Base-by-base conservation (phyloP, 2,113 vertebrate genomes). In the Alouatta palliata region DNA sequence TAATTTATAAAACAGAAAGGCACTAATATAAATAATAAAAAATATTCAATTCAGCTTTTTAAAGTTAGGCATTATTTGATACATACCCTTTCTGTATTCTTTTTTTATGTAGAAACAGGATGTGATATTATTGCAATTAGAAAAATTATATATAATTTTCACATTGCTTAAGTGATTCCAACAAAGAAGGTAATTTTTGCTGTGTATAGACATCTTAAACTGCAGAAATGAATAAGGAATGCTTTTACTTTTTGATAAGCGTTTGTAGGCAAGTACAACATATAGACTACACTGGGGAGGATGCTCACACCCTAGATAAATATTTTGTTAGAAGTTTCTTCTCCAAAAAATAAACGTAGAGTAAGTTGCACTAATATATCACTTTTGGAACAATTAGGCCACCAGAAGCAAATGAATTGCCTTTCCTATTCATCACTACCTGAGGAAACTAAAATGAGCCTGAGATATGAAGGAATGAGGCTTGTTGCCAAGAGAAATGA, bases 371-470 rank as follows among this genome's bases (percentile, higher is more conserved):
- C 43, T 94, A 83, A 47, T n/a, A 32, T 40, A 30, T 70, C 17
- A 76, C 49, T 84, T 84, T 79, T 40, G 75, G 21, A 95, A 95
- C 23, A 86, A 43, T 83, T 80, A 87, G 87, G 58, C 79, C 43
- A 45, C 17, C 35, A 12, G 14, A 49, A 83, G 3, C 43, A 92
- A 94, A 90, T 80, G 4, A 49, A 73, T 27, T 89, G 7, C 3
- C 30, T 86, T 87, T 88, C 61, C 35, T 91, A 47, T 49, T 95
- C 17, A 32, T 37, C 71, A 77, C 13, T 61, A 68, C 84, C 58
- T 75, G 25, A 82, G 40, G 40, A 88, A 93, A 87, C 80, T 64
- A 90, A 73, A 95, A 40, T 54, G 12, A 64, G 23, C 61, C 54
- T 4, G 6, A 64, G 54, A 90, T 90, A 81, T 52, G 94, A 89